phyloP scores from a whole-genome alignment of 2,888 invertebrate species.

The Cataglyphis albicans region DNA sequence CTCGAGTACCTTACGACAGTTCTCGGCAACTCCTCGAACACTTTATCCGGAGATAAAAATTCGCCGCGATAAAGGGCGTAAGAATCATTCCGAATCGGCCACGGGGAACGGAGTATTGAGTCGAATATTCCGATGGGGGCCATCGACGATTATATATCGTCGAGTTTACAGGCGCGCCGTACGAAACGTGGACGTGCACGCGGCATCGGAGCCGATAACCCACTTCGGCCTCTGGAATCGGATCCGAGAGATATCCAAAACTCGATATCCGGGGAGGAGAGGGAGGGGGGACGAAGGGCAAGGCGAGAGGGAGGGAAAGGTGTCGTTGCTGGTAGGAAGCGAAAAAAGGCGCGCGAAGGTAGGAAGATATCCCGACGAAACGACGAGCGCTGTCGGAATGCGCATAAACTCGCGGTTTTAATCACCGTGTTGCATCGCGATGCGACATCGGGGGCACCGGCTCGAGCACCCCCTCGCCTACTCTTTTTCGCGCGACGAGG shows the following conservation, averaged over 20 bases:
- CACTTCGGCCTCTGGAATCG: slow-evolving; percentile 77
- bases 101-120: slow-evolving; percentile 7
- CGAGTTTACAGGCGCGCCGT: slow-evolving; percentile 31
- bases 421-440: slow-evolving; percentile 60
- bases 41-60: slow-evolving; percentile 47
- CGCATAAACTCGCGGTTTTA: slow-evolving; percentile 81
- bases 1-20: slow-evolving; percentile 34
- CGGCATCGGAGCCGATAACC: slow-evolving; percentile 72
- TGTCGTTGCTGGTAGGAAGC: slow-evolving; percentile 43
- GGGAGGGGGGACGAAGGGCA: background rate
- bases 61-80: slow-evolving; percentile 28
- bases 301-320: background rate
- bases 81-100: slow-evolving; percentile 24
- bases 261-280: slow-evolving; percentile 76
- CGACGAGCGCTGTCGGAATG: slow-evolving; percentile 76
- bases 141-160: slow-evolving; percentile 38
- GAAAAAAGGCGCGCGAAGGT: slow-evolving; percentile 58
- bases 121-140: slow-evolving; percentile 27
- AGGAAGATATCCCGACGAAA: slow-evolving; percentile 54
- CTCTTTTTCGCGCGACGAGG: slow-evolving; percentile 8
- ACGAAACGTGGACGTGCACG: slow-evolving; percentile 6
- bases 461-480: slow-evolving; percentile 5
- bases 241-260: slow-evolving; percentile 78
- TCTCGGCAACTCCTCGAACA: slow-evolving; percentile 33
- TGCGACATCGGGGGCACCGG: slow-evolving; percentile 34